Base-by-base conservation (phyloP, 2,113 vertebrate genomes). In the Anas platyrhynchos region DNA sequence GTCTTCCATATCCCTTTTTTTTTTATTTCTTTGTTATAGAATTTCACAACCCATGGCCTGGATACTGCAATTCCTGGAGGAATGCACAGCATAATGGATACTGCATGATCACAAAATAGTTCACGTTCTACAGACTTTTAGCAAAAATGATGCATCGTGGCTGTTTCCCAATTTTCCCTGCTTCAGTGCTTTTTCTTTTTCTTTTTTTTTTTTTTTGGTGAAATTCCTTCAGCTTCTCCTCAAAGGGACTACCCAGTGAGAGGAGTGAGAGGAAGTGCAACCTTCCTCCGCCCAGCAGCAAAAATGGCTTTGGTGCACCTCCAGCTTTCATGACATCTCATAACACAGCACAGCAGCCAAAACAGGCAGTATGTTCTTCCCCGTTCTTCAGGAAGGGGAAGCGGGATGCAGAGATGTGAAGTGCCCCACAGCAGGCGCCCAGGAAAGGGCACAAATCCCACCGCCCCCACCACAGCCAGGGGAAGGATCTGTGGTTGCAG, bases 341-440 rank as follows among this genome's bases (percentile, higher is more conserved):
- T 32, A 34, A 2, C 2, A 0, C n/a, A 11, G 31, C 27, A 3
- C 32, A 23, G 29, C 56, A 27, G n/a, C 13, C 20, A 4, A 29
- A 15, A 13, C 1, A 55, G 8, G 27, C 31, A 1, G 10, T 10
- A 4, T 4, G 65, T 43, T 27, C 43, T 4, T 14, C 43, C 27
- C n/a, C 11, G 0, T 0, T 16, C 54, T 32, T 26, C 29, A 3
- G 59, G 66, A 21, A 23, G 25, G 10, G 32, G 9, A 50, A 2
- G 32, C 0, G 55, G 7, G 38, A 3, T 3, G 5, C 11, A 3
- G 15, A 1, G 32, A 3, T 3, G 27, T 5, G 15, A 1, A 12
- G 5, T 2, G 22, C 7, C 34, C 48, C 14, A 6, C 16, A 12
- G 13, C 3, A 2, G 21, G 43, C 67, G 36, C 50, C 32, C 48